Evolutionary conservation across 2,888 invertebrate species (phyloP), one percentile per base, ranked within the genome.

Genomic region (Branchellion lobata): DNA sequence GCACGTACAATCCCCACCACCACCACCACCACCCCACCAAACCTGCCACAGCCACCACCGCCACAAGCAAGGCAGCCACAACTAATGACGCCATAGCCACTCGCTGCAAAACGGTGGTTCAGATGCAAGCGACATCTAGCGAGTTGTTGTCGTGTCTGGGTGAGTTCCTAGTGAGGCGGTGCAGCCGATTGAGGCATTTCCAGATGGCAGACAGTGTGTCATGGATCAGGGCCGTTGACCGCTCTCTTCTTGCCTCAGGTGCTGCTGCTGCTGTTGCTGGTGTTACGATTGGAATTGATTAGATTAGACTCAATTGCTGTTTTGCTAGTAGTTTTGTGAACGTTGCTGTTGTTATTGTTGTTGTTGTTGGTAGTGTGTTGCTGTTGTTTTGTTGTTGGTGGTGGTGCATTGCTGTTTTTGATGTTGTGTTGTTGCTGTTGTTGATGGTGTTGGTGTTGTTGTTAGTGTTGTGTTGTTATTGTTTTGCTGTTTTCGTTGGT

Each of bases 121-220:
- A 79, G 74, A 33, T 79, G 79, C 81, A 81, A 57, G 98, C 99
- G 81, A 96, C 96, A 83, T 98, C 98, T 57, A 96, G 96, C 77
- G 98, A 99, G 90, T 91, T 99, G 87, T 92, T 99, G 85, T 95
- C 95, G 90, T 98, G 97, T 90, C 91, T 99, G 86, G 97, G 98
- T 82, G 91, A 94, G 89, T 98, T 94, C 90, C 91, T 96, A 85
- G 94, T 94, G 88, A 90, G 92, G 85, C 85, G 87, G 61, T 98
- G 97, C 90, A 92, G 92, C 87, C 92, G 93, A 86, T 90, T 97
- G 87, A 91, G 93, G 85, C 93, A 95, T 90, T 96, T 99, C 89
- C 96, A 97, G 86, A 94, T 96, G 11, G 94, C 94, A 1, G 97
- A 98, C 88, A 95, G 96, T 78, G 96, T 98, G 86, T 94, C 96